Evolutionary conservation across 2,888 invertebrate species (phyloP).

Genomic region (Aradus depressus): DNA sequence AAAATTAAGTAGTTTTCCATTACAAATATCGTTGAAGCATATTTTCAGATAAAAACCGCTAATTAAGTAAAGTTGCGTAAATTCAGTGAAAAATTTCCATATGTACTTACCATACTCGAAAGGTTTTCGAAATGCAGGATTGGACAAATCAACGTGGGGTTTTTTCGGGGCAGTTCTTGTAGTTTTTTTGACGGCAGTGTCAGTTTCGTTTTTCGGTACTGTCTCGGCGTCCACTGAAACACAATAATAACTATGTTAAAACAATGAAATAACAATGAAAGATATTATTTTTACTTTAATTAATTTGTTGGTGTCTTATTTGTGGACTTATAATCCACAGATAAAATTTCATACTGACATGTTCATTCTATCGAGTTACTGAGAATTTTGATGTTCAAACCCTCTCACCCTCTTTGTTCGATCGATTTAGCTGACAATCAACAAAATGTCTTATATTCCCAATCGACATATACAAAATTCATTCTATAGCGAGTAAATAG

Average conservation of each 20-base stretch:
- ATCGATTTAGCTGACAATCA: no score
- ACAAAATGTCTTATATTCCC: no score
- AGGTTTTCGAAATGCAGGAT: slow-evolving; percentile 30
- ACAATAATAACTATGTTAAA: background rate
- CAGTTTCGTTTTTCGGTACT: background rate
- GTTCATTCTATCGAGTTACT: no score
- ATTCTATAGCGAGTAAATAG: no score
- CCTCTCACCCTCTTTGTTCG: no score
- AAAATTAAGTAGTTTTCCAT: background rate
- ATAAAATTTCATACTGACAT: no score
- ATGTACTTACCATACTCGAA: slow-evolving; percentile 29
- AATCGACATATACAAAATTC: no score
- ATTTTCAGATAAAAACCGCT: background rate
- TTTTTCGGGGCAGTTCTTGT: slow-evolving; percentile 10
- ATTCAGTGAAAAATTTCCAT: background rate
- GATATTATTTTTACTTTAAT: no score
- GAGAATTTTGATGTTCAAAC: no score
- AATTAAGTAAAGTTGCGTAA: background rate
- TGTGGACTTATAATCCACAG: no score
- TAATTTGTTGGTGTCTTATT: no score
- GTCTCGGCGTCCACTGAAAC: slow-evolving; percentile 5
- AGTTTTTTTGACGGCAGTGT: background rate
- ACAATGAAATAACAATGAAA: no score
- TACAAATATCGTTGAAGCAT: background rate
- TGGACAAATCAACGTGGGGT: slow-evolving; percentile 24